phyloP scores from a whole-genome alignment of 2,113 vertebrate species.

The Sakesphorus luctuosus region DNA sequence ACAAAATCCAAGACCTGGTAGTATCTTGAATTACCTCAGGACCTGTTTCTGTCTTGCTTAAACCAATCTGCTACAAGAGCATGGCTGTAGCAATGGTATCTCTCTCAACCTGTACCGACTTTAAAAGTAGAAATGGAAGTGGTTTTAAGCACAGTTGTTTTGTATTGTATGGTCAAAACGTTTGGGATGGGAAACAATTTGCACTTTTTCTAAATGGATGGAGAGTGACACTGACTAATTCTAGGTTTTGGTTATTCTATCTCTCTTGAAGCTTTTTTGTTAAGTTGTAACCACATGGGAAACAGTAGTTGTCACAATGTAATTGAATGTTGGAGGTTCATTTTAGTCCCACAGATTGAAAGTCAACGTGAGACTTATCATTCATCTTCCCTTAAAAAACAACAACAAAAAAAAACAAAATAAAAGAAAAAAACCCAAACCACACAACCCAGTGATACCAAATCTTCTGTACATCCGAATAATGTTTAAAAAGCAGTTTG shows the following conservation, averaged over 20 bases:
- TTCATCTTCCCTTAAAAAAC: background rate
- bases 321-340: background rate
- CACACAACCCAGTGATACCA: background rate
- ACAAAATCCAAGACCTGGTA: background rate
- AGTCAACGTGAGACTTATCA: background rate
- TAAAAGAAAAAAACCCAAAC: background rate
- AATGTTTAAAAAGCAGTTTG: background rate
- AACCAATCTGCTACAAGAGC: background rate
- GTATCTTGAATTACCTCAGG: conserved; percentile 10
- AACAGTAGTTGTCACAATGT: background rate
- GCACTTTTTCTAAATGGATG: background rate
- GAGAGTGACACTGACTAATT: background rate
- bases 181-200: background rate
- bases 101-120: background rate
- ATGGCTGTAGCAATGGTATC: background rate
- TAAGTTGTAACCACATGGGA: background rate
- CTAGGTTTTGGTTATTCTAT: background rate
- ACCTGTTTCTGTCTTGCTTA: background rate
- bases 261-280: background rate
- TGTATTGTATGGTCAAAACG: background rate
- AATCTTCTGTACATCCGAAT: background rate
- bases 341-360: background rate
- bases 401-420: background rate
- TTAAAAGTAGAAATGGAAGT: background rate
- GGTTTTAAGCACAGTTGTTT: background rate